Evolutionary conservation across 2,113 vertebrate genomes (phyloP), one percentile per base, ranked within the genome.

Genomic region (Vulpes ferrilata): DNA sequence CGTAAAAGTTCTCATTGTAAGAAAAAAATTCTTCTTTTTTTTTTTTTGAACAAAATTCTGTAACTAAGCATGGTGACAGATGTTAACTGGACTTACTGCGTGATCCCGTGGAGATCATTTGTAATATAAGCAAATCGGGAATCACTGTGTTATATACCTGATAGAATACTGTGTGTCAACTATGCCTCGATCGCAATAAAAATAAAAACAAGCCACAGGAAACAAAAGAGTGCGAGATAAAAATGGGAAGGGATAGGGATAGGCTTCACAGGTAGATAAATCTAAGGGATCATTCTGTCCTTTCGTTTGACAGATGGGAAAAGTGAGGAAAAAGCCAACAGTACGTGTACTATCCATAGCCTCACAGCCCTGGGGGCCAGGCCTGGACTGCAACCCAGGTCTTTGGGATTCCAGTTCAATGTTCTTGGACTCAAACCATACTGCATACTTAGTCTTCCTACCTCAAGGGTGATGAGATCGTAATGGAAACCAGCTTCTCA

Each of bases 401-500:
- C 20, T 90, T 48, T 4, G 6, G 27, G 30, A 74, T 86, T 69
- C 71, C 1, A 51, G 20, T 62, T 25, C 22, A 78, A 22, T 0
- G 27, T 81, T 60, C 78, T 74, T 86, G 62, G 65, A 73, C 57
- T 67, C 60, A 95, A 95, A 96, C 11, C 55, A 30, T 73, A 88
- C 43, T 19, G 35, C 27, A 60, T 57, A 57, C 23, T 62, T 48
- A 25, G 48, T 65, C 76, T 81, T 71, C 93, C 81, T 91, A 79
- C 53, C 15, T 67, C 80, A 9, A 35, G 76, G 53, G 43, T 60
- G 62, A 76, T 64, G 43, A 48, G 15, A 55, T 43, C 55, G 19
- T 74, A 89, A 93, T 25, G 60, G 88, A 93, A 96, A 90, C 67
- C 69, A 71, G 74, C 93, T 95, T 85, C 43, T 90, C 60, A 69